Evolutionary conservation across 2,888 invertebrate species (phyloP).

Genomic region (Selenia dentaria): DNA sequence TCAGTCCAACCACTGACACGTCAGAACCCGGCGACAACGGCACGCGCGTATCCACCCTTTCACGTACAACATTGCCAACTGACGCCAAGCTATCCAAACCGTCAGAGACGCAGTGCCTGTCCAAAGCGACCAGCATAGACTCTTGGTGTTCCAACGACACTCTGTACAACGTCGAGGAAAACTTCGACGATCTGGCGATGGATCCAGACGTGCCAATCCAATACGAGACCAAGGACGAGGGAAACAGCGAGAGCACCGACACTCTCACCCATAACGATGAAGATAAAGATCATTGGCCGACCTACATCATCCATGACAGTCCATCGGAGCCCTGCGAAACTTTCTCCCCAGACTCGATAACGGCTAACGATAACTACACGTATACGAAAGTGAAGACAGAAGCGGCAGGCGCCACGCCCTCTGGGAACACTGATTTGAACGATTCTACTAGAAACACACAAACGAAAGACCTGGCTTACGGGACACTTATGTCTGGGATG

Average conservation of each 20-base stretch:
- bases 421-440: conserved; percentile 56
- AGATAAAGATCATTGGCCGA: conserved; percentile 68
- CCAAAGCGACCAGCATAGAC: conserved; percentile 85
- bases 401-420: conserved; percentile 51
- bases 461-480: conserved; percentile 72
- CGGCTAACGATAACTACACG: conserved; percentile 68
- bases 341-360: conserved; percentile 75
- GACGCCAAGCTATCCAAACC: conserved; percentile 78
- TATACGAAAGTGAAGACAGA: conserved; percentile 72
- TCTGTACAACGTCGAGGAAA: conserved; percentile 86
- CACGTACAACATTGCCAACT: conserved; percentile 76
- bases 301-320: conserved; percentile 72
- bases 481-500: conserved; percentile 64
- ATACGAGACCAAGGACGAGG: conserved; percentile 49
- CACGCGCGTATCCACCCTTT: conserved; percentile 74
- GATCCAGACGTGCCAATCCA: conserved; percentile 62
- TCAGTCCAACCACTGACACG: conserved; percentile 71
- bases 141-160: conserved; percentile 88
- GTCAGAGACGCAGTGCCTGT: conserved; percentile 72
- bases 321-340: conserved; percentile 68
- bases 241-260: conserved; percentile 68
- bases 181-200: conserved; percentile 75
- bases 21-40: conserved; percentile 61
- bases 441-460: conserved; percentile 66
- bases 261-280: conserved; percentile 73